Percentiles rank a stretch among this genome's conserved stretches.
These are phyloP conservation scores for Gandaritis pyraliata DNA, from an alignment of 2,888 invertebrate genomes.

Conservation along the genomic window DNA sequence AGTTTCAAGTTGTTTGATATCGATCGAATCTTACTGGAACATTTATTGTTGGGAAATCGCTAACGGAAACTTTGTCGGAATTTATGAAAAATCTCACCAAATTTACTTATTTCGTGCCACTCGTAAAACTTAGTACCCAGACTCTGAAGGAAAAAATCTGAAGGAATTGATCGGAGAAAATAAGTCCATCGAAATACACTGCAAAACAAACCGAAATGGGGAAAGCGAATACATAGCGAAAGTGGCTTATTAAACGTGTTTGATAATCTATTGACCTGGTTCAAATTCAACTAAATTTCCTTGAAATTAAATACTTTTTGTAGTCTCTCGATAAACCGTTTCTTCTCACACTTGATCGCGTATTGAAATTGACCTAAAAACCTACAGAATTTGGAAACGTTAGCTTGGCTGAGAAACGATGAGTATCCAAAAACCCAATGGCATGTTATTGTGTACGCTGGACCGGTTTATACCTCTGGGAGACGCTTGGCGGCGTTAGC, in stretches of 20 bases:
- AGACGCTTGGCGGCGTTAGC: constrained; percentile 16
- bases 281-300: constrained; percentile 32
- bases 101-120: not conserved
- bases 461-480: constrained; percentile 10
- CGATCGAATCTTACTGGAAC: constrained; percentile 5
- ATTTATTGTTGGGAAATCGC: constrained; percentile 1
- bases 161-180: too few relatives aligned
- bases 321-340: constrained; percentile 20
- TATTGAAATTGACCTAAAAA: constrained; percentile 28
- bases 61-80: not conserved
- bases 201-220: constrained; percentile 19
- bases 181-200: not conserved
- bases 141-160: too few relatives aligned
- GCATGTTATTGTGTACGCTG: constrained; percentile 1
- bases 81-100: not conserved
- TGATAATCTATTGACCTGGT: constrained; percentile 37
- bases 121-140: too few relatives aligned
- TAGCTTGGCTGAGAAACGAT: constrained; percentile 12
- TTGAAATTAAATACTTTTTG: constrained; percentile 25
- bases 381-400: constrained; percentile 29
- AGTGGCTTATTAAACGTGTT: constrained; percentile 37
- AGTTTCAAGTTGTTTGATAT: constrained; percentile 5
- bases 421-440: constrained; percentile 12
- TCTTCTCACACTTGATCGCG: constrained; percentile 14
- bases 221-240: constrained; percentile 39